Evolutionary conservation across 2,888 invertebrate genomes (phyloP), one percentile per base, ranked within the genome.

Genomic region (Aphelenchoides bicaudatus): DNA sequence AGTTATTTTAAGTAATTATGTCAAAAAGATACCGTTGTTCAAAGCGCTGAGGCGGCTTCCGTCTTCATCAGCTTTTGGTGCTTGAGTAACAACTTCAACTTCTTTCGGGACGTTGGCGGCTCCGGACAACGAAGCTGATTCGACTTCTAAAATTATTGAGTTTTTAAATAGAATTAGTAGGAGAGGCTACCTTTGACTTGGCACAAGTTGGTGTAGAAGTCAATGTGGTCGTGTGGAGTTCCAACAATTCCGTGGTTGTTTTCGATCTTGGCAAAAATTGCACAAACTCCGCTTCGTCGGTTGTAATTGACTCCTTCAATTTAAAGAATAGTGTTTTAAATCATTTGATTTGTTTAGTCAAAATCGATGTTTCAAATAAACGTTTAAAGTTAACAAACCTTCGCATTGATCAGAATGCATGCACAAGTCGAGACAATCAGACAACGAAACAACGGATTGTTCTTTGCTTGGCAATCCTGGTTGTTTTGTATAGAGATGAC

Each of bases 241-340:
- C 67, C 62, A 49, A 67, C 65, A 25, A 25, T 43, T 2, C 66
- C 70, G 46, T 73, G 72, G 39, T 68, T 62, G 21, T 65, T 62
- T 56, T 71, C 71, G 52, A 76, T 64, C 16, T 66, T 60, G 49
- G 67, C 71, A 63, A 74, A 76, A 37, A 74, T 28, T 29, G 72
- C 67, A 63, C 78, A 78, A n/a, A 66, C 62, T 19, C 78, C 78
- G 37, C 66, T 63, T 10, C 72, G 67, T 30, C 72, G 72, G 62
- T 78, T 75, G 72, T 78, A 78, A 64, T 79, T 79, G 50, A 76
- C 70, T 54, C 78, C 78, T n/a, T n/a, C n/a, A n/a, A n/a, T 38
- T 70, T 67, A n/a, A n/a, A 50, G 23, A 8, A 46, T 25, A n/a
- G 51, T 8, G n/a, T 56, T 13, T 29, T 50, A 16, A n/a, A n/a